Percentiles rank a stretch among this genome's conserved stretches.
phyloP scores from a whole-genome alignment of 37 sponge, comb jelly and placozoan species.

The Halisarca cf. caerulea region DNA sequence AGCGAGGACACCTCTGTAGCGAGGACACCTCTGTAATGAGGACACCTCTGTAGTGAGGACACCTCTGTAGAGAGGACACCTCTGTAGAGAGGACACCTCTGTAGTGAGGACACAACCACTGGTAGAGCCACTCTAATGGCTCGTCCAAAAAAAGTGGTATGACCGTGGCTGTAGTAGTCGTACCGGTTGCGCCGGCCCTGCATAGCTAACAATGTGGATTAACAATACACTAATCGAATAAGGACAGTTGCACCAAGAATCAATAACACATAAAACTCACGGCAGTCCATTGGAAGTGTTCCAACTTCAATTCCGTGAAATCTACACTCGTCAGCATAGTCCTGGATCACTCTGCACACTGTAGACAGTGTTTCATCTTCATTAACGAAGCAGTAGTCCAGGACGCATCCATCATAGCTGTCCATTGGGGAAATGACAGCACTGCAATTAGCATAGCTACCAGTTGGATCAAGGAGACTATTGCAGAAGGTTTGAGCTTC shows the following conservation, averaged over 20 bases:
- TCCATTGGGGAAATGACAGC: background rate
- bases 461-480: background rate
- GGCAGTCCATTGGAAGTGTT: background rate
- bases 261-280: no score
- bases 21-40: background rate
- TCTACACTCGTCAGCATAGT: slow-evolving; percentile 2
- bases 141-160: no score
- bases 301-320: background rate
- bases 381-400: background rate
- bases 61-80: no score
- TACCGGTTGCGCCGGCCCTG: no score
- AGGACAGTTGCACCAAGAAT: no score
- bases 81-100: no score
- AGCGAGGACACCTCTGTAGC: background rate
- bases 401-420: background rate
- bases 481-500: background rate
- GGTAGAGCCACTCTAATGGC: background rate
- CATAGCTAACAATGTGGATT: no score
- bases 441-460: background rate
- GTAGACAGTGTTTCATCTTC: background rate
- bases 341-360: background rate
- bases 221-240: no score
- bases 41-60: slow-evolving; percentile 9
- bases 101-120: background rate
- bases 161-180: no score